Evolutionary conservation across 2,888 invertebrate genomes (phyloP), one percentile per base, ranked within the genome.

Genomic region (Sesia apiformis): DNA sequence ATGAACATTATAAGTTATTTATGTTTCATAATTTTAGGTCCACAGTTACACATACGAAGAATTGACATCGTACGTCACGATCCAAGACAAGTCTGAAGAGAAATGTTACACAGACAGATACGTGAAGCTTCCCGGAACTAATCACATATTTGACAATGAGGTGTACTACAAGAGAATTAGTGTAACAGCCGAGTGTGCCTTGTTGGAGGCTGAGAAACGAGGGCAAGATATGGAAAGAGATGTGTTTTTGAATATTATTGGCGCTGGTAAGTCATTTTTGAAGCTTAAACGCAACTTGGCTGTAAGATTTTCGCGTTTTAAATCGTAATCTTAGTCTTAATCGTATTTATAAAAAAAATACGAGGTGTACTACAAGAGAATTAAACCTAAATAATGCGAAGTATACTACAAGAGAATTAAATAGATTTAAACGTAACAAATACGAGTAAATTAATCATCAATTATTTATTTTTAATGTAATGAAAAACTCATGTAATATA

Each of bases 161-260:
- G 81, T 81, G 40, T 91, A 88, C 63, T 86, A 84, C 62, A 90
- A 90, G 60, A 78, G 93, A 43, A 72, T 92, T 50, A 78, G 88
- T 39, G 81, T 93, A 5, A 74, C 91, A 1, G 91, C 93, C 4
- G 94, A 94, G 60, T 90, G 91, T 5, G 79, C 93, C 40, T 69
- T 94, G 1, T 64, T 93, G 8, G 94, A 94, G 57, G 92, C 93
- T 0, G 90, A 93, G 57, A 74, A 81, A 0, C 80, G 93, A n/a
- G 93, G 91, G 0, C 73, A 72, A 6, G 77, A 77, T 0, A 80
- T 72, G 3, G 84, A 77, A 39, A 91, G 84, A 42, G 77, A 81
- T 4, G 93, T 92, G 0, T 94, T 89, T 62, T 63, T 94, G 0
- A 93, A 94, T 71, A 87, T 94, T 4, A 91, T 94, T 41, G 94